Conservation (phyloP, 2,797 vertebrate genomes). For the Chelon labrosus region DNA sequence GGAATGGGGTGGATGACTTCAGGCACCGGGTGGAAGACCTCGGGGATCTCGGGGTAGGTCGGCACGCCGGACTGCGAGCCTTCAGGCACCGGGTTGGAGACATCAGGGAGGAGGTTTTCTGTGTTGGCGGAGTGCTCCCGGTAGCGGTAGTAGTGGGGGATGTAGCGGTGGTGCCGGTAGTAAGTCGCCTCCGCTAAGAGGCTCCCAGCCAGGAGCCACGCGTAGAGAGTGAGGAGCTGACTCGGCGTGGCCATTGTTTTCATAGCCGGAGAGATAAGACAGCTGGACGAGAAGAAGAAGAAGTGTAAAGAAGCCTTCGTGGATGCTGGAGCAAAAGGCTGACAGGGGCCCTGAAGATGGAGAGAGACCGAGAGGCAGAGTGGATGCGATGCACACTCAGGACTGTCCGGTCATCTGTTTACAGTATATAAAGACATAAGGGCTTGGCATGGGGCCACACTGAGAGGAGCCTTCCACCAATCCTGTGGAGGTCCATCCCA, state of each 20-base stretch:
- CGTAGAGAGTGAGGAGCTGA: conserved; percentile 72
- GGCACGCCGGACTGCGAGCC: conserved; percentile 58
- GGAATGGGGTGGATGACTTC: conserved; percentile 71
- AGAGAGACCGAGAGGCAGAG: conserved; percentile 74
- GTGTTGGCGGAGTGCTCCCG: conserved; percentile 81
- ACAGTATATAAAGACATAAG: conserved; percentile 90
- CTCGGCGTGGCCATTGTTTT: conserved; percentile 79
- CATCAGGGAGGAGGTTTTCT: conserved; percentile 86
- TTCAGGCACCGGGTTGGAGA: conserved; percentile 65
- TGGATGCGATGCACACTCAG: conserved; percentile 82
- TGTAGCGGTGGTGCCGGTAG: conserved; percentile 84
- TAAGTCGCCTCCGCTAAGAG: conserved; percentile 84
- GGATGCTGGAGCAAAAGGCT: conserved; percentile 58
- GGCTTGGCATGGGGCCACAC: conserved; percentile 85
- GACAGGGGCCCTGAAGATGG: conserved; percentile 60
- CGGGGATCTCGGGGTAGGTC: conserved; percentile 68
- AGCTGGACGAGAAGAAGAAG: conserved; percentile 35
- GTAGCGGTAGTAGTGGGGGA: conserved; percentile 80
- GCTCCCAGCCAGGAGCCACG: conserved; percentile 83
- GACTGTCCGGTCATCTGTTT: conserved; percentile 86
- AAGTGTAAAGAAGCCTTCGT: conserved; percentile 23
- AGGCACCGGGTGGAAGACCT: conserved; percentile 72
- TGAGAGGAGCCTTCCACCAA: conserved; percentile 85
- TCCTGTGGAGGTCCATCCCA: conserved; percentile 85
- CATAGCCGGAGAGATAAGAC: conserved; percentile 45